phyloP scores from a whole-genome alignment of 92 coral and sea anemone species.

The Epizoanthus scotinus region DNA sequence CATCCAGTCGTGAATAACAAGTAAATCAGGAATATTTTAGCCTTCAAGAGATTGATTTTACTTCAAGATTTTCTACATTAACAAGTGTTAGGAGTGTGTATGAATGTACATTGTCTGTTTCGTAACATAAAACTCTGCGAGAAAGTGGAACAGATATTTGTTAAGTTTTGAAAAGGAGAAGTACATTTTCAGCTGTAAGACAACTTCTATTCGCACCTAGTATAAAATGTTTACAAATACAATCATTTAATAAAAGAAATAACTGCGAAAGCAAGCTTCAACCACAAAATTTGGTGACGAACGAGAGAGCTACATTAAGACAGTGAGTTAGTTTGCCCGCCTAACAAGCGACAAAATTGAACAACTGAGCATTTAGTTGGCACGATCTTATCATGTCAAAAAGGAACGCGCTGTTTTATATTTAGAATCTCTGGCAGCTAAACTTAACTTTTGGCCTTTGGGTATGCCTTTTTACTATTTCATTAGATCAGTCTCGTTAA shows the following conservation, averaged over 20 bases:
- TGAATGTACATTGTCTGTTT: no score
- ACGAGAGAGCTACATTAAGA: neutral
- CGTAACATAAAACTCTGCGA: neutral
- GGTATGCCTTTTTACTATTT: constrained; percentile 35
- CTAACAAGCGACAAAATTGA: constrained; percentile 3
- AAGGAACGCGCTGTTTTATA: constrained; percentile 33
- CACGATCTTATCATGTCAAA: constrained; percentile 29
- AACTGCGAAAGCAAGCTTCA: constrained; percentile 12
- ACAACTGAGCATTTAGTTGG: constrained; percentile 1
- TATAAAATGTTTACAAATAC: neutral
- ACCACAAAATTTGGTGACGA: neutral
- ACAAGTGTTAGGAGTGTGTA: no score
- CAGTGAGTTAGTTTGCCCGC: neutral
- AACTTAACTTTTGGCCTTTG: constrained; percentile 42
- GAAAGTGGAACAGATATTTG: neutral
- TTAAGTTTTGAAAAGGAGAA: neutral
- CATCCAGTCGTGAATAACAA: neutral
- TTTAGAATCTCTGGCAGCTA: constrained; percentile 40
- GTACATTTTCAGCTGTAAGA: neutral
- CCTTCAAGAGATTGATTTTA: no score
- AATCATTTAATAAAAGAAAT: neutral
- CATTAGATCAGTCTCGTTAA: constrained; percentile 46
- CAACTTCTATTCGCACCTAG: neutral
- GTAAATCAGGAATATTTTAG: neutral
- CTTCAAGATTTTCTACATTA: no score